Evolutionary conservation across 2,888 invertebrate genomes (phyloP).

Genomic region (Rugalucina vietnamica): DNA sequence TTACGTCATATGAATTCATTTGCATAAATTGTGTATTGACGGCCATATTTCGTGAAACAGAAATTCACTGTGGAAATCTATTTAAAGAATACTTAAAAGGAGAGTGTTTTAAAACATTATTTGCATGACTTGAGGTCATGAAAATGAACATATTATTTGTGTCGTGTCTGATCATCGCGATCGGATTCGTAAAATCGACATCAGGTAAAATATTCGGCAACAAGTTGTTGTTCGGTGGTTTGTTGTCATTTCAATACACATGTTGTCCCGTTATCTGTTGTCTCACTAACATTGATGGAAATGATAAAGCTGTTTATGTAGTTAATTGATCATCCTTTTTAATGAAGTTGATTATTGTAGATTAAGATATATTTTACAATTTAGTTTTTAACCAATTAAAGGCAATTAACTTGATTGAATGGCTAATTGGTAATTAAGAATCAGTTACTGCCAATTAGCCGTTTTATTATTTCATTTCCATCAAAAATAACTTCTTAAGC

Average conservation of each 20-base stretch:
- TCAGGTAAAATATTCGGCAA: constrained; percentile 35
- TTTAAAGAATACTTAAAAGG: constrained; percentile 16
- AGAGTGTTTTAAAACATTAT: neutral
- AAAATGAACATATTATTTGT: constrained; percentile 31
- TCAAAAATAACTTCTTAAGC: too few relatives aligned
- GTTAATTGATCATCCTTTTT: too few relatives aligned
- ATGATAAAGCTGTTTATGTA: too few relatives aligned
- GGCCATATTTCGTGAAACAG: constrained; percentile 66
- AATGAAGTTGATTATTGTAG: too few relatives aligned
- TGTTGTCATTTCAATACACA: constrained; percentile 12
- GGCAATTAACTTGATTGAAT: too few relatives aligned
- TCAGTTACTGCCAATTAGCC: too few relatives aligned
- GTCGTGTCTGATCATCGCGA: constrained; percentile 13
- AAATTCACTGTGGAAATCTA: constrained; percentile 17
- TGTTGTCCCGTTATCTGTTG: too few relatives aligned
- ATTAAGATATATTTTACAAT: too few relatives aligned
- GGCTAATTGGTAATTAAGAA: too few relatives aligned
- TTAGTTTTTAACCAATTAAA: too few relatives aligned
- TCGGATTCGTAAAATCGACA: constrained; percentile 41
- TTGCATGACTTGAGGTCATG: constrained; percentile 41
- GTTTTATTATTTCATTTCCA: too few relatives aligned
- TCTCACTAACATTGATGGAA: too few relatives aligned
- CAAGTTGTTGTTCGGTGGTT: neutral
- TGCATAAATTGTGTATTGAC: constrained; percentile 69
- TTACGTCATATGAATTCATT: constrained; percentile 72